A percentile compares a stretch with the other conserved stretches of the same genome.
These are phyloP conservation scores for Bugula neritina DNA, from an alignment of 2,888 invertebrate genomes.

Conservation along the genomic window DNA sequence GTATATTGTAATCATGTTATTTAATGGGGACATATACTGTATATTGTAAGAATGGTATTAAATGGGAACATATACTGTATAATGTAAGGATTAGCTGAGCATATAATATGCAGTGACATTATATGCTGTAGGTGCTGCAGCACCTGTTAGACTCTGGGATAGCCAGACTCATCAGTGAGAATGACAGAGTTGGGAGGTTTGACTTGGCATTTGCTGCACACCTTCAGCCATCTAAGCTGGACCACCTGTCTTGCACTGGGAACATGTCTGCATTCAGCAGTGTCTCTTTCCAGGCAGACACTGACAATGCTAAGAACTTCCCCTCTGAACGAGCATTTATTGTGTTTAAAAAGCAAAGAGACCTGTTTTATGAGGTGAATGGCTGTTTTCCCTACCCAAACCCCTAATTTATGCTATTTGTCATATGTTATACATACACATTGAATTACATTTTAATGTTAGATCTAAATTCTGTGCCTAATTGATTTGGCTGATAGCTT, in stretches of 20 bases:
- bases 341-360: slow-evolving; percentile 69
- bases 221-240: not conserved
- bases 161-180: not conserved
- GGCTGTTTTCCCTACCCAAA: too few relatives aligned
- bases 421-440: too few relatives aligned
- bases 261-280: slow-evolving; percentile 56
- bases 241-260: not conserved
- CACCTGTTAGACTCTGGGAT: not conserved
- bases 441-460: too few relatives aligned
- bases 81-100: too few relatives aligned
- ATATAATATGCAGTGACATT: too few relatives aligned
- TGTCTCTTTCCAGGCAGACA: slow-evolving; percentile 77
- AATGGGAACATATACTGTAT: too few relatives aligned
- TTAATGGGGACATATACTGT: too few relatives aligned
- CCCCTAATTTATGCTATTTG: too few relatives aligned
- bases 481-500: too few relatives aligned
- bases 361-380: slow-evolving; percentile 27
- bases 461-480: too few relatives aligned
- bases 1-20: too few relatives aligned
- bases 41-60: too few relatives aligned
- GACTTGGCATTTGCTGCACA: not conserved
- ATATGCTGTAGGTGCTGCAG: not conserved
- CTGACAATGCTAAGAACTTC: slow-evolving; percentile 77
- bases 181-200: not conserved
- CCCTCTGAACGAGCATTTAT: slow-evolving; percentile 67